These are phyloP conservation scores for Cichladusa arquata DNA, from an alignment of 2,113 vertebrate genomes.

Conservation along the genomic window DNA sequence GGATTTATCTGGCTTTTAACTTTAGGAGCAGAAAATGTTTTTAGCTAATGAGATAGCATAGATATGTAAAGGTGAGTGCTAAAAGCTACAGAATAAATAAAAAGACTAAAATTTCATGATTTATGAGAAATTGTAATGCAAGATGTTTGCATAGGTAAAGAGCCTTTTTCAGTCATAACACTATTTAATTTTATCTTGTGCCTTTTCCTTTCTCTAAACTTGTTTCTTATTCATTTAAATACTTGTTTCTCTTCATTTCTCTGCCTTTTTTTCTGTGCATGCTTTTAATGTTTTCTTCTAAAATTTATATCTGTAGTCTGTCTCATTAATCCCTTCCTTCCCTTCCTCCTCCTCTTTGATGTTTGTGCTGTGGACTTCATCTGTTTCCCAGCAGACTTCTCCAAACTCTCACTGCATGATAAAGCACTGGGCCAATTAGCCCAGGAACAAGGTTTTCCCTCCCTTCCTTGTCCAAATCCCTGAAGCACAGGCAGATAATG, in stretches of 20 bases:
- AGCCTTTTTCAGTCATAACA: background rate
- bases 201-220: background rate
- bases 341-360: slow-evolving; percentile 43
- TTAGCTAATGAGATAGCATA: background rate
- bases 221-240: background rate
- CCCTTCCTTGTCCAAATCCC: background rate
- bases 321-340: slow-evolving; percentile 18
- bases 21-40: background rate
- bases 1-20: background rate
- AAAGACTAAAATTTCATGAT: background rate
- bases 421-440: slow-evolving; percentile 56
- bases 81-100: background rate
- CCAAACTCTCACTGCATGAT: background rate
- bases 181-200: background rate
- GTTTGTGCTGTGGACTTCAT: slow-evolving; percentile 36
- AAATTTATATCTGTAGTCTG: background rate
- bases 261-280: background rate
- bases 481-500: background rate
- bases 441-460: background rate
- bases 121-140: background rate
- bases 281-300: slow-evolving; percentile 29
- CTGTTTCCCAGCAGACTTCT: background rate
- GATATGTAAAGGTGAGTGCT: background rate
- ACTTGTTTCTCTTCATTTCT: background rate
- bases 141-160: background rate